Evolutionary conservation across 2,113 vertebrate genomes (phyloP).

Genomic region (Amblyopsis rosae): DNA sequence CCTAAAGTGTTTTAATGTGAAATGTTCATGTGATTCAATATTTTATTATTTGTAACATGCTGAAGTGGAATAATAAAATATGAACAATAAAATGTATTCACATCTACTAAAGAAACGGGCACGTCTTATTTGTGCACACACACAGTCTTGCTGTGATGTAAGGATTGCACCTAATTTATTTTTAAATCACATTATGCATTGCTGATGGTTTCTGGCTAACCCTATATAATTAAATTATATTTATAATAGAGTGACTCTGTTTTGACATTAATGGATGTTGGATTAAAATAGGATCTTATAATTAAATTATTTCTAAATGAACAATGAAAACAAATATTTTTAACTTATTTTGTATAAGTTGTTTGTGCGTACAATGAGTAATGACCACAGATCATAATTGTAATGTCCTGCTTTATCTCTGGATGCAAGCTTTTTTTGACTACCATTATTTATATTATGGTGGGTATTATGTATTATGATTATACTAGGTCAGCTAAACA

Average conservation of each 20-base stretch:
- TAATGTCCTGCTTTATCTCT: background rate
- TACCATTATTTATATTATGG: conserved; percentile 38
- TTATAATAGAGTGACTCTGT: too few species aligned
- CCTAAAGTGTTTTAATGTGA: conserved; percentile 58
- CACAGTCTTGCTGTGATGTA: conserved; percentile 12
- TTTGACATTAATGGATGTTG: too few species aligned
- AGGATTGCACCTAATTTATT: background rate
- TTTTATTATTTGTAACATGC: conserved; percentile 67
- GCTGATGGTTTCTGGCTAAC: too few species aligned
- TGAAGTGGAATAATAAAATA: conserved; percentile 48
- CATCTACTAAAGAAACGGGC: conserved; percentile 18
- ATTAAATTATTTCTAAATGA: too few species aligned
- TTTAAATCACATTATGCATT: conserved; percentile 23
- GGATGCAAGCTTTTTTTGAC: conserved; percentile 38
- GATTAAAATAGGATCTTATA: too few species aligned
- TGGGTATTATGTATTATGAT: conserved; percentile 13
- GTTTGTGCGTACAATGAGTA: too few species aligned
- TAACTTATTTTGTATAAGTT: too few species aligned
- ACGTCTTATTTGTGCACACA: conserved; percentile 36
- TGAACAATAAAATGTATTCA: conserved; percentile 54
- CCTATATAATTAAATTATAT: too few species aligned
- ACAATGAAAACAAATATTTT: too few species aligned
- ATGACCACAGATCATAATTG: too few species aligned
- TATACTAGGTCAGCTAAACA: conserved; percentile 19
- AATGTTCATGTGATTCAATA: conserved; percentile 72